phyloP scores from a whole-genome alignment of 2,888 invertebrate species.

The Lymantria monacha region DNA sequence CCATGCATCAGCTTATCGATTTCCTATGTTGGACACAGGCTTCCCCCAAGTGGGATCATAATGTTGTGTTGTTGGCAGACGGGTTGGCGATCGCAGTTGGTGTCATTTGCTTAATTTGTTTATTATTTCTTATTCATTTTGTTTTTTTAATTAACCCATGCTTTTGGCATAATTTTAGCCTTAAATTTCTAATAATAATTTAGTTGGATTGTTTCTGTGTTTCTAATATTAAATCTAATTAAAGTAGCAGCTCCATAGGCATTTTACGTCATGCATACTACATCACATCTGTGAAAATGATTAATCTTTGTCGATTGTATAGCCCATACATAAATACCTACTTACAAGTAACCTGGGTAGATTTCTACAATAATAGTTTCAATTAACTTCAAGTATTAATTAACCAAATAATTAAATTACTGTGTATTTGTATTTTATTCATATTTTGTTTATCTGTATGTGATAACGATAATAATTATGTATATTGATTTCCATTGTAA shows the following conservation, averaged over 20 bases:
- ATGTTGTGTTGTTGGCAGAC: neutral
- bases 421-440: neutral
- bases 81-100: neutral
- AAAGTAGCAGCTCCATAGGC: neutral
- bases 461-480: no score
- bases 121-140: no score
- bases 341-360: conserved; percentile 8
- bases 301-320: neutral
- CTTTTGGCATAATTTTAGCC: no score
- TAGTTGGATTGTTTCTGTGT: no score
- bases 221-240: no score
- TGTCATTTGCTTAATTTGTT: neutral
- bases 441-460: no score
- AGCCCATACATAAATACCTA: neutral
- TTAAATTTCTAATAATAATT: no score
- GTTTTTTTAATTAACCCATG: no score
- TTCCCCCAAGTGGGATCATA: neutral
- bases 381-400: conserved; percentile 37
- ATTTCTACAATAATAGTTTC: conserved; percentile 27
- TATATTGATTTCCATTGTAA: no score
- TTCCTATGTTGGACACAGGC: neutral
- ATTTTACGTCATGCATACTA: neutral
- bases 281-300: neutral
- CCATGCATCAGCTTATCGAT: neutral
- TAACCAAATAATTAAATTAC: no score